These are phyloP conservation scores for Plagodis pulveraria DNA, from an alignment of 2,888 invertebrate species.

Conservation along the genomic window DNA sequence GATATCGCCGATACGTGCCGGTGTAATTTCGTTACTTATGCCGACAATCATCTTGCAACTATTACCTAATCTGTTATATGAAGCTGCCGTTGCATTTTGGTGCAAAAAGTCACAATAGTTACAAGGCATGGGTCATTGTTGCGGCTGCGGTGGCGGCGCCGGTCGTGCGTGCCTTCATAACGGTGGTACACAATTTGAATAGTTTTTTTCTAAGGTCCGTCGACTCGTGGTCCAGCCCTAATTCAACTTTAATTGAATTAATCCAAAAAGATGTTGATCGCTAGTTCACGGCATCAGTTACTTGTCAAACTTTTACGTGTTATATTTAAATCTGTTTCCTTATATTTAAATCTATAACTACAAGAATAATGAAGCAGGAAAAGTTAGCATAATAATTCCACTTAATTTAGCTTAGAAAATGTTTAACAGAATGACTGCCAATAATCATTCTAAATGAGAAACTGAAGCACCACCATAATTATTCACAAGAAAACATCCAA, in stretches of 20 bases:
- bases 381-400: neutral
- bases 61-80: constrained; percentile 39
- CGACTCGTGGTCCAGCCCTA: constrained; percentile 63
- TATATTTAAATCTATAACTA: neutral
- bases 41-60: constrained; percentile 62
- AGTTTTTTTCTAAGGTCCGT: constrained; percentile 66
- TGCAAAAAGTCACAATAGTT: constrained; percentile 72
- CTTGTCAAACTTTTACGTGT: too few relatives aligned
- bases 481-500: constrained; percentile 16
- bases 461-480: constrained; percentile 13
- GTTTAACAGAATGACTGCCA: neutral
- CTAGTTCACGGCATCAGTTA: too few relatives aligned
- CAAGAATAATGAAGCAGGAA: neutral
- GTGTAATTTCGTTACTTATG: constrained; percentile 72
- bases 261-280: constrained; percentile 32
- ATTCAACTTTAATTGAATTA: constrained; percentile 70
- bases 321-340: too few relatives aligned
- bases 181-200: constrained; percentile 77
- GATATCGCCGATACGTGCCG: constrained; percentile 61
- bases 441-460: constrained; percentile 13
- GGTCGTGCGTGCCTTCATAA: constrained; percentile 73
- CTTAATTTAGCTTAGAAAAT: neutral
- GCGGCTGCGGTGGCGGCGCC: constrained; percentile 45
- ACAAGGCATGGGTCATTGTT: constrained; percentile 53
- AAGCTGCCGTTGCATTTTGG: constrained; percentile 65